Evolutionary conservation across 2,888 invertebrate species (phyloP).

Genomic region (Therioaphis trifolii): DNA sequence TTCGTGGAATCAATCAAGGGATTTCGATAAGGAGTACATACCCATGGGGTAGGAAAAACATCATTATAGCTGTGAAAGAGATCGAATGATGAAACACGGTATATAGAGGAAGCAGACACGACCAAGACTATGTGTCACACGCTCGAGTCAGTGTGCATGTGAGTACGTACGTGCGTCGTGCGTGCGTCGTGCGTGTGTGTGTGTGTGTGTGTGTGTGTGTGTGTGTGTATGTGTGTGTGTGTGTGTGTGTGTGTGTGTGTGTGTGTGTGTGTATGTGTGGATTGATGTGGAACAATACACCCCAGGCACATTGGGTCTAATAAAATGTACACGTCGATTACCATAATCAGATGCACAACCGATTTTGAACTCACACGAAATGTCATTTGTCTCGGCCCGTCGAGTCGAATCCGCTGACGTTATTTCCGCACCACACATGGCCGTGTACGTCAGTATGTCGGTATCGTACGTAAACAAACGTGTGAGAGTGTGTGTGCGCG

Average conservation of each 20-base stretch:
- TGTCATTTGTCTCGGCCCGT: conserved; percentile 38
- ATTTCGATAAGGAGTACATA: not conserved
- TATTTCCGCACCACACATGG: not conserved
- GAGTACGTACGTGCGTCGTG: too few relatives aligned
- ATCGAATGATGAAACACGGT: not conserved
- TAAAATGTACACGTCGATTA: conserved; percentile 46
- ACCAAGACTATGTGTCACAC: not conserved
- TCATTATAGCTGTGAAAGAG: not conserved
- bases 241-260: not conserved
- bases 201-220: not conserved
- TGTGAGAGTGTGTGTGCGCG: too few relatives aligned
- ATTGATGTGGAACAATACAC: conserved; percentile 33
- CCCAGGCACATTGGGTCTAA: not conserved
- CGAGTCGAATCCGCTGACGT: not conserved
- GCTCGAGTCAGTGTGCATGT: not conserved
- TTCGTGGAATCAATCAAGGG: not conserved
- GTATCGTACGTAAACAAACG: too few relatives aligned
- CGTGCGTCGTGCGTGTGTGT: too few relatives aligned
- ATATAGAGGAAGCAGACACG: not conserved
- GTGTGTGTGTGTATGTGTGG: not conserved
- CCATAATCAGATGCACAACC: conserved; percentile 51
- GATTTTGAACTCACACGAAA: conserved; percentile 33
- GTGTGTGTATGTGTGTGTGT: too few relatives aligned
- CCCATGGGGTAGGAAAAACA: not conserved
- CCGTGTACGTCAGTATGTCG: too few relatives aligned